Evolutionary conservation across 2,797 vertebrate genomes (phyloP).

Genomic region (Catharus ustulatus): DNA sequence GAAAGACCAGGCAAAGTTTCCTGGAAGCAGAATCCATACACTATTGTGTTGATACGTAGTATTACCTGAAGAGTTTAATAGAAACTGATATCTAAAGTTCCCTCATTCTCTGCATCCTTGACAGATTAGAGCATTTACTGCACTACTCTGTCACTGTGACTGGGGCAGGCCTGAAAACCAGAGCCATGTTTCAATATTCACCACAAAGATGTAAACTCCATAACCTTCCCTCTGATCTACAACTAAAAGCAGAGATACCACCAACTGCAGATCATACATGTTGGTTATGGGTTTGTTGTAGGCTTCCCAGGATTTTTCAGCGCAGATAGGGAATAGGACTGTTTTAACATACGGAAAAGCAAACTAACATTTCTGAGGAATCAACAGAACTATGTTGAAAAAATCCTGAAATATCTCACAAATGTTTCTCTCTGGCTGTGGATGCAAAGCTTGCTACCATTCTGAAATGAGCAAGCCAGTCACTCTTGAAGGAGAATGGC

Average conservation of each 20-base stretch:
- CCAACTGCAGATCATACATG: background rate
- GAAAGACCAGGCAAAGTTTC: background rate
- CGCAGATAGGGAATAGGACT: background rate
- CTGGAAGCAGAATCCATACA: background rate
- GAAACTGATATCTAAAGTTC: rapidly evolving
- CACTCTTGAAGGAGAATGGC: rapidly evolving
- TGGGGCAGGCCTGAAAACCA: background rate
- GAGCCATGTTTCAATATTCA: background rate
- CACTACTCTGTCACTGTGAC: background rate
- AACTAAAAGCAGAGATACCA: background rate
- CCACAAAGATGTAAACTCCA: background rate
- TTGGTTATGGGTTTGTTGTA: background rate
- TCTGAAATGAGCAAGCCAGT: background rate
- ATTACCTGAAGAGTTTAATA: background rate
- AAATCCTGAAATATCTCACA: background rate
- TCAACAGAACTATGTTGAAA: background rate
- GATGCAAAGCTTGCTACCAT: background rate
- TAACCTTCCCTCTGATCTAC: background rate
- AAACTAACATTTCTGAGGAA: background rate
- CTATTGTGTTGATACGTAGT: background rate
- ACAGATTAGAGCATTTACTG: background rate
- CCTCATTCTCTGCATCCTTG: background rate
- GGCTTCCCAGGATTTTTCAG: background rate
- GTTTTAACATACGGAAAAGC: background rate
- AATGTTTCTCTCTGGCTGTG: background rate